phyloP scores from a whole-genome alignment of 1,140 invertebrate genomes.

The Samia ricini region DNA sequence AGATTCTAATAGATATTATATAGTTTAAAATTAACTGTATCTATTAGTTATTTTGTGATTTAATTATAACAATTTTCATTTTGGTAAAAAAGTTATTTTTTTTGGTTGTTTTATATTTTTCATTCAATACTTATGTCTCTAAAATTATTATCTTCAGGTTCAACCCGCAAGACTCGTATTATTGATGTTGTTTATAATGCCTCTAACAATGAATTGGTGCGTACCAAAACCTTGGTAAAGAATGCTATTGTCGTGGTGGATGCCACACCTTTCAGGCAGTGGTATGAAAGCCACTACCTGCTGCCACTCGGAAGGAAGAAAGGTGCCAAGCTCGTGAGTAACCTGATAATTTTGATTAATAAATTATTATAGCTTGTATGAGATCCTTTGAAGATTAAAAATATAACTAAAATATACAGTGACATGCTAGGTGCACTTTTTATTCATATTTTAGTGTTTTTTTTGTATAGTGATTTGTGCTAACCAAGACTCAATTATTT shows the following conservation, averaged over 20 bases:
- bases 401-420: no score
- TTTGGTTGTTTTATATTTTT: not conserved
- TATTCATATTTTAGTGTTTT: no score
- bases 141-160: constrained; percentile 49
- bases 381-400: no score
- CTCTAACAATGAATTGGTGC: constrained; percentile 98
- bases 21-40: no score
- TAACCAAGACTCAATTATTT: no score
- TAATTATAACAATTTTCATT: no score
- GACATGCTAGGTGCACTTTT: no score
- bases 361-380: constrained; percentile 3
- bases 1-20: no score
- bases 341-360: not conserved
- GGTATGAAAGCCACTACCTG: constrained; percentile 98
- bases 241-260: constrained; percentile 98
- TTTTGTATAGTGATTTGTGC: no score
- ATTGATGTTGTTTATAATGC: constrained; percentile 99
- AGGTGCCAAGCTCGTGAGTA: constrained; percentile 93
- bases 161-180: constrained; percentile 96
- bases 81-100: no score
- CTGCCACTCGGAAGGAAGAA: constrained; percentile 97
- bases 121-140: not conserved
- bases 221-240: constrained; percentile 99
- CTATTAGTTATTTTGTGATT: no score
- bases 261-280: constrained; percentile 98